These are phyloP conservation scores for Aricia agestis DNA, from an alignment of 1,140 invertebrate species.

Conservation along the genomic window DNA sequence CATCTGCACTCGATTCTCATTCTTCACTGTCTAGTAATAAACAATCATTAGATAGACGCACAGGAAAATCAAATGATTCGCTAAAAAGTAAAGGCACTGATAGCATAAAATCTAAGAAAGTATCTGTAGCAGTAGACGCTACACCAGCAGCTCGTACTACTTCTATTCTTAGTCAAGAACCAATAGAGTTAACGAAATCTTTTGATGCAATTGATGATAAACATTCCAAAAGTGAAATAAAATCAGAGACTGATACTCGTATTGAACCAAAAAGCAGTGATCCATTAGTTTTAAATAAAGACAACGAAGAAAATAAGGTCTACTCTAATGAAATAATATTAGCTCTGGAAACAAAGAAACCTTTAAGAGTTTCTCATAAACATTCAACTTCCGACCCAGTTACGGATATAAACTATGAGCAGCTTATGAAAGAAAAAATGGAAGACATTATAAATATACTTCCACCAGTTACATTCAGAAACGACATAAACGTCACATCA, in stretches of 20 bases:
- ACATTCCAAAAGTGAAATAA: constrained; percentile 51
- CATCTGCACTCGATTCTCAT: constrained; percentile 61
- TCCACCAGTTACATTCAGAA: constrained; percentile 73
- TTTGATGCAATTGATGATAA: constrained; percentile 59
- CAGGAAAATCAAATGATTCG: constrained; percentile 63
- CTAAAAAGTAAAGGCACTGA: constrained; percentile 65
- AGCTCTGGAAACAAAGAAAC: constrained; percentile 48
- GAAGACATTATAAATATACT: constrained; percentile 66
- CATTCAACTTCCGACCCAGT: constrained; percentile 86
- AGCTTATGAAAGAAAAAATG: constrained; percentile 57
- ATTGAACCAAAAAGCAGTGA: constrained; percentile 28
- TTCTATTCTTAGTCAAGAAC: constrained; percentile 84
- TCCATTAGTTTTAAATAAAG: constrained; percentile 14
- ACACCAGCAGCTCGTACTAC: constrained; percentile 83
- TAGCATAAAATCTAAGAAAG: constrained; percentile 78
- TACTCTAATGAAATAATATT: constrained; percentile 75
- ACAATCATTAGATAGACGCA: constrained; percentile 46
- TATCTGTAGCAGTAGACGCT: constrained; percentile 85
- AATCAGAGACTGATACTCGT: constrained; percentile 66
- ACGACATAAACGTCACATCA: constrained; percentile 86
- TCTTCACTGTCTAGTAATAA: constrained; percentile 61
- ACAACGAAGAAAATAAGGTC: constrained; percentile 46
- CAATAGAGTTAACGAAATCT: constrained; percentile 83
- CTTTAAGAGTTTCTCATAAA: constrained; percentile 79
- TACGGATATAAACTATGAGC: constrained; percentile 73